Evolutionary conservation across 2,113 vertebrate genomes (phyloP).

Genomic region (Myxocyprinus asiaticus): DNA sequence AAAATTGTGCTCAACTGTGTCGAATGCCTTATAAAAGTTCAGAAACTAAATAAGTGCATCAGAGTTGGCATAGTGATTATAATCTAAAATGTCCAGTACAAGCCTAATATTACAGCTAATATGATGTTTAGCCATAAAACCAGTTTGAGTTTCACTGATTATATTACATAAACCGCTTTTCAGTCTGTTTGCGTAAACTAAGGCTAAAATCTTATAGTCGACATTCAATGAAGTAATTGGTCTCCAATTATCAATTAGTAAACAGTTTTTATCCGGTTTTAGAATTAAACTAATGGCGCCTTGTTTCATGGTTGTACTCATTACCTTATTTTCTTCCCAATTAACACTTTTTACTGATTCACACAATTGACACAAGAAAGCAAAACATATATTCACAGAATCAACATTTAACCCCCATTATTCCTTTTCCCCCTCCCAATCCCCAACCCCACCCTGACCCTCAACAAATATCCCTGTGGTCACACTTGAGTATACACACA

Average conservation of each 20-base stretch:
- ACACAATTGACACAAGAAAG: too few relatives aligned
- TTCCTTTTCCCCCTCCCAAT: too few relatives aligned
- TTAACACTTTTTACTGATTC: too few relatives aligned
- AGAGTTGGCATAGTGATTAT: neutral
- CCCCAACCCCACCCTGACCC: too few relatives aligned
- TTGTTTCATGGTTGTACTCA: neutral
- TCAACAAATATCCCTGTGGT: too few relatives aligned
- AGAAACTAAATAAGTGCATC: neutral
- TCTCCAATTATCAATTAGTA: neutral
- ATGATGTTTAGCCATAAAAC: neutral
- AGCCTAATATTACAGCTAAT: neutral
- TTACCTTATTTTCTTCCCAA: too few relatives aligned
- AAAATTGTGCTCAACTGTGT: neutral
- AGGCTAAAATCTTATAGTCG: neutral
- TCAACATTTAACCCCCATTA: too few relatives aligned
- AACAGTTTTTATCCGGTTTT: neutral
- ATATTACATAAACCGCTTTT: too few relatives aligned
- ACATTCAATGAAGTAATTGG: neutral
- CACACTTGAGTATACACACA: too few relatives aligned
- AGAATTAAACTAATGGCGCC: neutral
- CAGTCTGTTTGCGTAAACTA: too few relatives aligned
- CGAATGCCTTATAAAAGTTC: neutral
- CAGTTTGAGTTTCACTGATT: too few relatives aligned
- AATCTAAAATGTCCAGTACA: neutral
- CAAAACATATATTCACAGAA: too few relatives aligned